These are phyloP conservation scores for Onychomys torridus DNA, from an alignment of 2,797 vertebrate species.

Conservation along the genomic window DNA sequence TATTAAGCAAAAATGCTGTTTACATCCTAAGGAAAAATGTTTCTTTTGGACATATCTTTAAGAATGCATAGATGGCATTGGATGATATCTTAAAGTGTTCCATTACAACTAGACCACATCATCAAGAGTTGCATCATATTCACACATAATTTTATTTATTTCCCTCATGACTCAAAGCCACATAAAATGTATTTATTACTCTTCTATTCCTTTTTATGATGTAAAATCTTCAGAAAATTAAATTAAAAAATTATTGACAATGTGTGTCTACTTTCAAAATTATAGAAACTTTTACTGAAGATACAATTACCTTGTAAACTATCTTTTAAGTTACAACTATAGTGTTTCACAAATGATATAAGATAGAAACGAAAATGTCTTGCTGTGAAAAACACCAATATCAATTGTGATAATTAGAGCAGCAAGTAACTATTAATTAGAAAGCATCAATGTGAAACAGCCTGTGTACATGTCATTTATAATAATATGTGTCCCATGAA, in stretches of 20 bases:
- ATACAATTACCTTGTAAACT: not conserved
- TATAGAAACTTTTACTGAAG: not conserved
- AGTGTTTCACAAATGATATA: not conserved
- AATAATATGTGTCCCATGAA: not conserved
- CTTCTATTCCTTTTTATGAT: not conserved
- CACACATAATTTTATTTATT: not conserved
- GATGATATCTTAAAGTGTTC: not conserved
- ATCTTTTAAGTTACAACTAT: not conserved
- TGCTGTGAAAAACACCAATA: not conserved
- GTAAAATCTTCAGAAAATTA: not conserved
- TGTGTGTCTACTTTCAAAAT: not conserved
- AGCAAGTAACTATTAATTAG: not conserved
- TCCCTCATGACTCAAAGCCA: not conserved
- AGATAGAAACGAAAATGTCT: not conserved
- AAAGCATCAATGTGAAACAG: not conserved
- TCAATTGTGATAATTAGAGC: not conserved
- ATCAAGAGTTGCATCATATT: not conserved
- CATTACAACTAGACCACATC: not conserved
- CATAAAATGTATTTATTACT: not conserved
- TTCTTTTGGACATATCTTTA: not conserved
- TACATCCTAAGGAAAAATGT: not conserved
- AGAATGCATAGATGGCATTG: not conserved
- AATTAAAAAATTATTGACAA: not conserved
- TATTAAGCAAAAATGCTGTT: not conserved
- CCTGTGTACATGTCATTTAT: not conserved